Base-by-base conservation (phyloP, 1,140 invertebrate species). In the Monomorium pharaonis region DNA sequence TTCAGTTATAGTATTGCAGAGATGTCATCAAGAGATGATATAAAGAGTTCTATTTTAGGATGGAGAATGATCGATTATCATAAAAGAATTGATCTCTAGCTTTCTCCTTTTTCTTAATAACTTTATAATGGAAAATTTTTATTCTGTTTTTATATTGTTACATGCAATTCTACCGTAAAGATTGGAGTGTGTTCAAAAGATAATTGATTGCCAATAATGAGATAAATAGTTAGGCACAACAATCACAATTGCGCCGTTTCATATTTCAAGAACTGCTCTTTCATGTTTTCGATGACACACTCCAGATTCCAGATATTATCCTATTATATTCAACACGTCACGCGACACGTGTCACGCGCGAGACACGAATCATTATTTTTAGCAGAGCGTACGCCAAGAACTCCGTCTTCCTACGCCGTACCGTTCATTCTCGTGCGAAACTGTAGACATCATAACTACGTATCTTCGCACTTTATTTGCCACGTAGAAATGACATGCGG, bases 331-430 rank as follows among this genome's bases (percentile, higher is more conserved):
- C 4, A 42, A 67, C 33, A 1, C 62, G n/a, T 65, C 63, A 24
- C n/a, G 24, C 21, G n/a, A 75, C 16, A 42, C 21, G 21, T 75
- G 54, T 75, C 54, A 42, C 14, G 21, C 51, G 42, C 3, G 14
- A 56, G n/a, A 9, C 2, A 58, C 21, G 54, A 42, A 75, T 75
- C 6, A 27, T 75, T 75, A 75, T 75, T 75, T 75, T 75, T 58
- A 75, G 54, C 54, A 24, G 18, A 58, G n/a, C 21, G 9, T 7
- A 30, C 9, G 27, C 30, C 1, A 54, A 54, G 33, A 27, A 44
- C 21, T 37, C 30, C 3, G 7, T 56, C 24, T 21, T 58, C 18
- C 7, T 4, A 58, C n/a, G 33, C 3, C 1, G n/a, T n/a, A 33
- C 5, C 5, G 12, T 30, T 56, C 33, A 6, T 37, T 75, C 6